Base-by-base conservation (phyloP, 2,888 invertebrate species). In the Neocrepidodera transversa region DNA sequence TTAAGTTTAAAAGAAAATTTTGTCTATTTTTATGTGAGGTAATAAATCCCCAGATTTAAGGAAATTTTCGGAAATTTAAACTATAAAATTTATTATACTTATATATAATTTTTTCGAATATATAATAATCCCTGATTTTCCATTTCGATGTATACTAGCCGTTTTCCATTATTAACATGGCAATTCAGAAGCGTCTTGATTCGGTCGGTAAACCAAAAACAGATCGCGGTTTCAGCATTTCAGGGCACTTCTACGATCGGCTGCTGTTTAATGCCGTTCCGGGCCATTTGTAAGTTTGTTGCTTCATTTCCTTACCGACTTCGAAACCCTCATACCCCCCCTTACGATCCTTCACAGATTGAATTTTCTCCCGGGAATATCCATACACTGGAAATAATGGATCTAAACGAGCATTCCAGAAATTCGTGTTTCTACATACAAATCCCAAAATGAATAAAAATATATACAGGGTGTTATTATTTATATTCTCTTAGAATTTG, bases 261-360 rank as follows among this genome's bases (percentile, higher is more conserved):
- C 71, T 72, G 63, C 63, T 60, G 73, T 72, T 77, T 78, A 78
- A 78, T 78, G 78, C 72, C 77, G 77, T 78, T 78, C 77, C 77
- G 73, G 75, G 74, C 77, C 78, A 77, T 78, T 78, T 78, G 77
- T 75, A 75, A 75, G 74, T 78, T 78, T 78, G 78, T 77, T 77
- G 78, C 76, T 77, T 78, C 77, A 78, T 78, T 78, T 78, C 76
- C 76, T 74, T 67, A 70, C 23, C 26, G 16, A 17, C 38, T 17
- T 17, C 10, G 7, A 17, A n/a, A 7, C 26, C 50, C 26, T 17
- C 36, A 13, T 16, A 11, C 50, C 38, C 16, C n/a, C 26, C 14
- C 10, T 14, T 18, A n/a, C 45, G 38, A 8, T 45, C 47, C n/a
- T 8, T 14, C 26, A 16, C 30, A 51, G 51, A 51, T 51, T 51